Conservation (phyloP, 2,888 invertebrate species). For the Sarcophaga variegata region DNA sequence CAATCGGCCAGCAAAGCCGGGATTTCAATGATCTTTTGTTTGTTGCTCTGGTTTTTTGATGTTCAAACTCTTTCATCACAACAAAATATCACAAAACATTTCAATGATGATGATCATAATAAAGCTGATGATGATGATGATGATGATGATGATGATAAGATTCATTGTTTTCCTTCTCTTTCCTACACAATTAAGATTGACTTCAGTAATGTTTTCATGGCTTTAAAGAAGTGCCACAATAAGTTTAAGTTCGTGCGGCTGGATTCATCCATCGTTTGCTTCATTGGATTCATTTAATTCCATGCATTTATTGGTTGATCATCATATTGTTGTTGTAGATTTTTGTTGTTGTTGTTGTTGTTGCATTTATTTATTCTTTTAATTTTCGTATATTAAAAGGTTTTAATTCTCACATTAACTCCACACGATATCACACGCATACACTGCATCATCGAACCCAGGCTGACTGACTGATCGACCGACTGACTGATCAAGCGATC, state of each 20-base stretch:
- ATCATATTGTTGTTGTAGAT: constrained; percentile 29
- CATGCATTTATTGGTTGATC: constrained; percentile 31
- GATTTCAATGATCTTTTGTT: neutral
- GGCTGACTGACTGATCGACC: neutral
- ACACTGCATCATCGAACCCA: constrained; percentile 32
- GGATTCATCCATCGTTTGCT: constrained; percentile 62
- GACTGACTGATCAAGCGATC: constrained; percentile 37
- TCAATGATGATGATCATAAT: neutral
- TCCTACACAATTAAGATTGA: constrained; percentile 26
- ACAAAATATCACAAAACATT: constrained; percentile 32
- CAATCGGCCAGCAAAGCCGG: too few species aligned
- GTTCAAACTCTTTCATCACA: constrained; percentile 35
- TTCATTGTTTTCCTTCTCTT: constrained; percentile 1
- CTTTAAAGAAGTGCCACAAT: constrained; percentile 64
- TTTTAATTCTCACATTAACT: constrained; percentile 80
- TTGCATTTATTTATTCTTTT: constrained; percentile 52
- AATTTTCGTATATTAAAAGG: constrained; percentile 77
- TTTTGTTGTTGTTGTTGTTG: constrained; percentile 44
- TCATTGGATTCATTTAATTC: constrained; percentile 68
- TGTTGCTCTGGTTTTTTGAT: neutral
- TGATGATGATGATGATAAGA: constrained; percentile 25
- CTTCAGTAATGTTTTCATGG: constrained; percentile 14
- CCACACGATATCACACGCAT: constrained; percentile 77
- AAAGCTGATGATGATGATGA: neutral
- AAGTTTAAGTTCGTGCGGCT: constrained; percentile 52